Conservation (phyloP, 2,797 vertebrate species). For the Micrastur ruficollis region DNA sequence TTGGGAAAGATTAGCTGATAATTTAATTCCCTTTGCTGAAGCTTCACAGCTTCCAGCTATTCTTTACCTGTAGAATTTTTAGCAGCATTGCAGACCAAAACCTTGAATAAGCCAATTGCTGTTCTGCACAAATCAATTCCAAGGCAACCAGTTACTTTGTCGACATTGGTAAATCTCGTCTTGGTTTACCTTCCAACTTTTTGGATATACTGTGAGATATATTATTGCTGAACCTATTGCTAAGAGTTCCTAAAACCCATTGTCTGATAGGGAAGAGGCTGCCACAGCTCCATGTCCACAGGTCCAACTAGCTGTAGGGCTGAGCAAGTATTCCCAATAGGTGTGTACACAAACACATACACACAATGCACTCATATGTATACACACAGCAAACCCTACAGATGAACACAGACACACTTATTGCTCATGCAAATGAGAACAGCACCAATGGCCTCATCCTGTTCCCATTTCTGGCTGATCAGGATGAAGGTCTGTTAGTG, state of each 20-base stretch:
- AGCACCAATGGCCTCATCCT: background rate
- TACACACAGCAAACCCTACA: background rate
- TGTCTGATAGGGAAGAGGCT: background rate
- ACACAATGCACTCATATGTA: background rate
- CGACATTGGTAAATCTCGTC: background rate
- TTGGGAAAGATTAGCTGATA: background rate
- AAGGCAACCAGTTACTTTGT: background rate
- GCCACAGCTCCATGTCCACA: background rate
- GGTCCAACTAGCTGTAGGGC: no score
- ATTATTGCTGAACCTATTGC: background rate
- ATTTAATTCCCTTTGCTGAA: background rate
- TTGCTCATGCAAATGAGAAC: background rate
- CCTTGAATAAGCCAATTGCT: background rate
- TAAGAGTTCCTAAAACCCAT: background rate
- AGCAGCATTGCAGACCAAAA: background rate
- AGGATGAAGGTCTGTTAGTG: background rate
- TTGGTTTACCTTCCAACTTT: background rate
- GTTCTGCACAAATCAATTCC: background rate
- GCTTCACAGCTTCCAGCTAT: background rate
- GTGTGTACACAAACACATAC: rapidly evolving
- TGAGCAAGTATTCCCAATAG: background rate
- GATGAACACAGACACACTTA: background rate
- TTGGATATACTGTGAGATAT: background rate
- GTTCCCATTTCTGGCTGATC: background rate
- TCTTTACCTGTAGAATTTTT: background rate